Evolutionary conservation across 1,140 invertebrate genomes (phyloP).

Genomic region (Calliphora vicina): DNA sequence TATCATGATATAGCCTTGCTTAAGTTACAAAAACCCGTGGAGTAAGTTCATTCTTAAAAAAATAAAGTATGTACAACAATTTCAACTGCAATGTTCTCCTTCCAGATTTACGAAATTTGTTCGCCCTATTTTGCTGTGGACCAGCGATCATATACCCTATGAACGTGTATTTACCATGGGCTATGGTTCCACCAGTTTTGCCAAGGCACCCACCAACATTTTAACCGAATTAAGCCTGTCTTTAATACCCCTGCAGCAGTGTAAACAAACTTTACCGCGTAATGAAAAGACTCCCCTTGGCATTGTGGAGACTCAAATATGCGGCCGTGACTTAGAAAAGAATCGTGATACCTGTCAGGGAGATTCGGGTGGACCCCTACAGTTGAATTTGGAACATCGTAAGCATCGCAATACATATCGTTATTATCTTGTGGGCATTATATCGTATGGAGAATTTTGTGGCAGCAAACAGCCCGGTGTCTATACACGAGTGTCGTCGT

Average conservation of each 20-base stretch:
- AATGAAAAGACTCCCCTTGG: conserved; percentile 43
- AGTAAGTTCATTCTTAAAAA: conserved; percentile 35
- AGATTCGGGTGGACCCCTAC: conserved; percentile 50
- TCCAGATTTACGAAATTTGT: conserved; percentile 47
- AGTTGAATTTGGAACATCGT: conserved; percentile 54
- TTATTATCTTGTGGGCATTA: conserved; percentile 56
- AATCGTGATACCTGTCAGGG: conserved; percentile 56
- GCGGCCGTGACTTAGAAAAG: conserved; percentile 47
- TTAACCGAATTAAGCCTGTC: conserved; percentile 49
- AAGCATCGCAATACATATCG: conserved; percentile 41
- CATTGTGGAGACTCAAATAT: conserved; percentile 48
- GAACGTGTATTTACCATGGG: conserved; percentile 48
- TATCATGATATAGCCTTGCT: conserved; percentile 53
- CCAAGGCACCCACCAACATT: conserved; percentile 47
- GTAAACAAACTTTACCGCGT: conserved; percentile 44
- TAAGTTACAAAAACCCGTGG: conserved; percentile 42
- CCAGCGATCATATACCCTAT: conserved; percentile 46
- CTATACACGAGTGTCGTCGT: conserved; percentile 64
- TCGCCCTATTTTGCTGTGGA: conserved; percentile 46
- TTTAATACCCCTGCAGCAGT: conserved; percentile 43
- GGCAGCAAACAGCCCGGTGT: conserved; percentile 61
- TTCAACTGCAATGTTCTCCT: neutral
- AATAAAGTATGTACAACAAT: neutral
- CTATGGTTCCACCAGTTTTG: conserved; percentile 51
- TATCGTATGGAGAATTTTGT: conserved; percentile 58